Percentiles rank a stretch among this genome's conserved stretches.
phyloP scores from a whole-genome alignment of 2,888 invertebrate genomes.

The Spilarctia lutea region DNA sequence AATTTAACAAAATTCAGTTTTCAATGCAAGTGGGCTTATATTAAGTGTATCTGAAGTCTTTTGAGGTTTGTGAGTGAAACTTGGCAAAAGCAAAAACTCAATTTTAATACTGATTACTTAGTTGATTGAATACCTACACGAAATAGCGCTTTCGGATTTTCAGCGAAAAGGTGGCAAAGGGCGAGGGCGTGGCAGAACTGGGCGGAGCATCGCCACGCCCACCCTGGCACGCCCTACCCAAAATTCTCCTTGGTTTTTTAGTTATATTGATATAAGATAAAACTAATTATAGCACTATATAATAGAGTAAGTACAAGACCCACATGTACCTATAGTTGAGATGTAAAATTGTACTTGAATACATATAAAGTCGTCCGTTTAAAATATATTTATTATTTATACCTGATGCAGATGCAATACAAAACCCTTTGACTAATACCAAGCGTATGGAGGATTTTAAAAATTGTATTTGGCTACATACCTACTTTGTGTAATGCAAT shows the following conservation, averaged over 20 bases:
- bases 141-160: constrained; percentile 72
- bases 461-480: no score
- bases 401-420: no score
- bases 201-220: constrained; percentile 84
- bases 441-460: no score
- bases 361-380: neutral
- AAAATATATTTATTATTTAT: no score
- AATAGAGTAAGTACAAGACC: neutral
- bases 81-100: constrained; percentile 50
- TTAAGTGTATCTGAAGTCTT: constrained; percentile 15
- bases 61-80: constrained; percentile 44
- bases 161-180: constrained; percentile 80
- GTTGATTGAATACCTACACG: constrained; percentile 66
- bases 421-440: no score
- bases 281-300: neutral
- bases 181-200: constrained; percentile 81
- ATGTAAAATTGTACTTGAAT: neutral
- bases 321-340: neutral
- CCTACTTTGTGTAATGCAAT: no score
- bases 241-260: constrained; percentile 68
- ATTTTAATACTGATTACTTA: constrained; percentile 59
- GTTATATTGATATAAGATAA: constrained; percentile 61
- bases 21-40: neutral
- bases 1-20: neutral
- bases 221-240: constrained; percentile 78